Percentiles rank a stretch among this genome's conserved stretches.
Evolutionary conservation across 2,888 invertebrate species (phyloP).

Genomic region (Rhamphomyia laevipes): DNA sequence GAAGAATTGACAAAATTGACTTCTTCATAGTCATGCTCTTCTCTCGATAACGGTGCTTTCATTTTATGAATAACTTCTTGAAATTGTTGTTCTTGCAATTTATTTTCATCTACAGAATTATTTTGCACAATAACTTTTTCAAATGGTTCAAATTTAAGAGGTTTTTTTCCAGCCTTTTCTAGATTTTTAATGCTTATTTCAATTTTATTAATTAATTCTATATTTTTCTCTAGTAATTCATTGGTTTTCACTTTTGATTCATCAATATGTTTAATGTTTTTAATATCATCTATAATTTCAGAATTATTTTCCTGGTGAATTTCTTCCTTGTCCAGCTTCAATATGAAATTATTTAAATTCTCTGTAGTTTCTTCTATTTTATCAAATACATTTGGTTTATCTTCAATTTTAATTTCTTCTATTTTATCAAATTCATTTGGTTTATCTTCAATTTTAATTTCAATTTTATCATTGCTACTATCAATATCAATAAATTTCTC

Average conservation of each 20-base stretch:
- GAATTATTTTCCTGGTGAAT: background rate
- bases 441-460: background rate
- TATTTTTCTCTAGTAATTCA: background rate
- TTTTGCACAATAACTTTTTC: constrained; percentile 16
- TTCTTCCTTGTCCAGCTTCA: background rate
- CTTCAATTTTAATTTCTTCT: background rate
- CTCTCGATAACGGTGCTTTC: background rate
- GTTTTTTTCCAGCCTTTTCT: background rate
- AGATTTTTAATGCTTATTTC: constrained; percentile 20
- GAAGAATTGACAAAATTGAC: constrained; percentile 10
- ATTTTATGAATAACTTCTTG: background rate
- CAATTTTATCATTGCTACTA: background rate
- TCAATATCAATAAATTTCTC: constrained; percentile 6
- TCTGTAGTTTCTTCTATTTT: background rate
- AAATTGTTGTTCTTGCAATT: background rate
- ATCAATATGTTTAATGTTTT: background rate
- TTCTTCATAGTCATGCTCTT: background rate
- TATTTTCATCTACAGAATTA: constrained; percentile 22
- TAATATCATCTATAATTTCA: background rate
- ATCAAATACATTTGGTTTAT: too few species aligned
- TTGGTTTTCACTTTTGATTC: background rate
- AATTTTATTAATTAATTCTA: background rate
- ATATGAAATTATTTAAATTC: background rate
- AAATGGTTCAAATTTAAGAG: constrained; percentile 1
- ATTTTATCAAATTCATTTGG: too few species aligned